These are phyloP conservation scores for Sylvia borin DNA, from an alignment of 2,797 vertebrate species.

Conservation along the genomic window DNA sequence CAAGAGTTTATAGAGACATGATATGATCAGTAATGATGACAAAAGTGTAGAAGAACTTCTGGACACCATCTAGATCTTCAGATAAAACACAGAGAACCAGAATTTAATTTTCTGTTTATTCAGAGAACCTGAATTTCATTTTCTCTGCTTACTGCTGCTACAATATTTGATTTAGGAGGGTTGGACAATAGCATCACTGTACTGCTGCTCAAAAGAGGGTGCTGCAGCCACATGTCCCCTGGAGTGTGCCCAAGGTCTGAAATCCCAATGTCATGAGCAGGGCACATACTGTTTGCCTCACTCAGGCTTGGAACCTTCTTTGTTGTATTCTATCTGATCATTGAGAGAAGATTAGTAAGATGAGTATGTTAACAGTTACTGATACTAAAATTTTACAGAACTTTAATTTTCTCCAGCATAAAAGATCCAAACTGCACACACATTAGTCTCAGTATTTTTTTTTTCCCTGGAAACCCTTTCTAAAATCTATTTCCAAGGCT, in stretches of 20 bases:
- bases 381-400: not conserved
- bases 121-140: not conserved
- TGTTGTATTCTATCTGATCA: not conserved
- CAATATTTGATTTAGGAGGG: not conserved
- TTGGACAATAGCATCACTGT: not conserved
- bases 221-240: not conserved
- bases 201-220: not conserved
- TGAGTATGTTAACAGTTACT: not conserved
- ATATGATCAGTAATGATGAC: accelerated
- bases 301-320: not conserved
- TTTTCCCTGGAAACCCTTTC: not conserved
- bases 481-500: not conserved
- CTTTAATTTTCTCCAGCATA: not conserved
- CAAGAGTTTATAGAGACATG: not conserved
- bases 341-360: not conserved
- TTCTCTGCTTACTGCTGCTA: not conserved
- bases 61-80: not conserved
- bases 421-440: not conserved
- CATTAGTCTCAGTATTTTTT: not conserved
- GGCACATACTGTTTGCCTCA: accelerated
- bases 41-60: not conserved
- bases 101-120: not conserved
- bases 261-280: not conserved
- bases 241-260: not conserved
- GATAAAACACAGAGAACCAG: not conserved